Evolutionary conservation across 2,113 vertebrate species (phyloP).

Genomic region (Oncorhynchus nerka): DNA sequence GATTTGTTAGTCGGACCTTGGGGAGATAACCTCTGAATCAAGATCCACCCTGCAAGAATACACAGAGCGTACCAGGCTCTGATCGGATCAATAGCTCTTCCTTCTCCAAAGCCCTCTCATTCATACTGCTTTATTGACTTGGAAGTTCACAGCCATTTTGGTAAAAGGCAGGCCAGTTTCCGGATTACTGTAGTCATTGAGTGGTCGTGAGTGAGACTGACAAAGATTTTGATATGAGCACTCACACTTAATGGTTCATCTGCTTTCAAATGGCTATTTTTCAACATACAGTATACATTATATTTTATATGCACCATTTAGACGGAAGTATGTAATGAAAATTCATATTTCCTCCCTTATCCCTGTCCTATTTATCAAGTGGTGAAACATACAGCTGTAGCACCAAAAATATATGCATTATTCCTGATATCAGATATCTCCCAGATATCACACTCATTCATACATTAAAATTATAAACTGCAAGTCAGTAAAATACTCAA

Average conservation of each 20-base stretch:
- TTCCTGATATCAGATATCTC: background rate
- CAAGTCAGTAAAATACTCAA: background rate
- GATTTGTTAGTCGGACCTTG: constrained; percentile 60
- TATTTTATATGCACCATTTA: background rate
- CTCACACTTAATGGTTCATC: constrained; percentile 55
- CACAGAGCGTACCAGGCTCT: constrained; percentile 58
- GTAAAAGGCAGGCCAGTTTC: constrained; percentile 62
- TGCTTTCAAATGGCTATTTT: background rate
- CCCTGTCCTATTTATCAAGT: no score
- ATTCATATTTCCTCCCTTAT: background rate
- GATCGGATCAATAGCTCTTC: constrained; percentile 65
- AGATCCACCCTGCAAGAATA: constrained; percentile 60
- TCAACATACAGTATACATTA: background rate
- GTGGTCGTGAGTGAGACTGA: constrained; percentile 42
- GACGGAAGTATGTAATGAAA: background rate
- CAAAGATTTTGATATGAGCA: constrained; percentile 7
- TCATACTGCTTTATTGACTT: constrained; percentile 67
- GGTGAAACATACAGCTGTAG: background rate
- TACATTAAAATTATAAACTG: background rate
- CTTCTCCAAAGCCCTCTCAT: constrained; percentile 63
- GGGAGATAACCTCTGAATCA: constrained; percentile 66
- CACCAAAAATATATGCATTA: background rate
- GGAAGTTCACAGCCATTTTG: constrained; percentile 52
- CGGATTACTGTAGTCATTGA: constrained; percentile 60
- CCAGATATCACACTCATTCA: no score